Percentiles rank a stretch among this genome's conserved stretches.
Evolutionary conservation across 1,140 invertebrate species (phyloP).

Genomic region (Anadara kagoshimensis): DNA sequence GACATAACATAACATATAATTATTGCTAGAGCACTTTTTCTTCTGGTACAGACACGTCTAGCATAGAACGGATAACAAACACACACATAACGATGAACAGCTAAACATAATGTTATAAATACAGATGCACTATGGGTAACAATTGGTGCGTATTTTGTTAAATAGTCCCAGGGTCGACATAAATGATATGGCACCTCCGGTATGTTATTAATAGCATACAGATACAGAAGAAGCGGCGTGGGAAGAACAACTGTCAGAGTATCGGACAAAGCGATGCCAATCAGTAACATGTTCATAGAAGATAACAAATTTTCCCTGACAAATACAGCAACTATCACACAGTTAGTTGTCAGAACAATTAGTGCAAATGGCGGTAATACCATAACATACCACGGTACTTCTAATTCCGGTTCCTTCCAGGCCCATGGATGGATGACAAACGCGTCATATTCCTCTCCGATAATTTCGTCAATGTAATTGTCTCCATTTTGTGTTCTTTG

Average conservation of each 20-base stretch:
- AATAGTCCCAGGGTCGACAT: conserved; percentile 33
- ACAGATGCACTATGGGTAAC: conserved; percentile 34
- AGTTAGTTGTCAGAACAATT: conserved; percentile 9
- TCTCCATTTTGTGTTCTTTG: neutral
- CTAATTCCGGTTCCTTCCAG: conserved; percentile 28
- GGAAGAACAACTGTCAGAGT: conserved; percentile 28
- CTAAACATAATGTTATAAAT: conserved; percentile 31
- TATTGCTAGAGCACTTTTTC: conserved; percentile 16
- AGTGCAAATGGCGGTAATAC: conserved; percentile 22
- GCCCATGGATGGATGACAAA: conserved; percentile 37
- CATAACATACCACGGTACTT: conserved; percentile 19
- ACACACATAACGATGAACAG: conserved; percentile 27
- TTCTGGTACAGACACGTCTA: conserved; percentile 22
- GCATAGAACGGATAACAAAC: conserved; percentile 31
- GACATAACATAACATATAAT: conserved; percentile 15
- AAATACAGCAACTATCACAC: conserved; percentile 16
- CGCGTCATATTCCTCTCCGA: conserved; percentile 30
- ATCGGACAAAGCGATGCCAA: conserved; percentile 30
- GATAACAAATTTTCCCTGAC: conserved; percentile 35
- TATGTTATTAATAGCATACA: conserved; percentile 2
- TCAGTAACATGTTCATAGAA: conserved; percentile 32
- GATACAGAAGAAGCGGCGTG: conserved; percentile 17
- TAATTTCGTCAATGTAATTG: neutral
- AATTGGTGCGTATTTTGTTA: conserved; percentile 28
- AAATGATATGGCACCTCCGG: conserved; percentile 21